Evolutionary conservation across 2,113 vertebrate genomes (phyloP), one percentile per base, ranked within the genome.

Genomic region (Sinosuthora webbiana): DNA sequence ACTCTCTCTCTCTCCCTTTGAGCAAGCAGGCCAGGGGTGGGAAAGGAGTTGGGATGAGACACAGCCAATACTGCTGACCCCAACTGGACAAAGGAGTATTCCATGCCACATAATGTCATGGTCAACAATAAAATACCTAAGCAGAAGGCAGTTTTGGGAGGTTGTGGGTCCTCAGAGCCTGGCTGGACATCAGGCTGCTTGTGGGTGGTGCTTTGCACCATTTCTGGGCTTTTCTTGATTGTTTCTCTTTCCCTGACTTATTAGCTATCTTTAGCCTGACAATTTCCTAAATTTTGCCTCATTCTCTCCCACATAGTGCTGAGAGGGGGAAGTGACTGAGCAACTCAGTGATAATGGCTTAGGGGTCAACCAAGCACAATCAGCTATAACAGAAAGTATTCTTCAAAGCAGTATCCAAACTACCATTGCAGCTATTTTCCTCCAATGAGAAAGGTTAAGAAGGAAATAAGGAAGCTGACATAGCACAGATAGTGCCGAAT

Each of bases 171-270:
- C 52, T 44, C 42, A 47, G 52, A 83, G 24, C 11, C 45, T 45
- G 17, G 7, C 49, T 74, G 64, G 12, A 8, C 7, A 47, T 8
- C 10, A 3, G 12, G 12, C 31, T 62, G 3, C 15, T 21, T 23
- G 3, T 11, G 7, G 21, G 56, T 86, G 14, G 7, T 35, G 14
- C 7, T 55, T 30, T 35, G 5, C 24, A 37, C 25, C 21, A 11
- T 19, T 65, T 69, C 14, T 1, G 4, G 9, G 8, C 0, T 12
- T 33, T 33, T 4, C 13, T 8, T 42, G 3, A 23, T 57, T 21
- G 4, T 23, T 71, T 44, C 47, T 70, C 31, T 68, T 76, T 42
- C 30, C 18, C n/a, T 56, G 23, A 28, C 14, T 71, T 69, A 25
- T 6, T 56, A 81, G 33, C 9, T 23, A 13, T 6, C 12, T 77